Percentiles rank a stretch among this genome's conserved stretches.
phyloP scores from a whole-genome alignment of 2,888 invertebrate species.

The Synanthedon tipuliformis region DNA sequence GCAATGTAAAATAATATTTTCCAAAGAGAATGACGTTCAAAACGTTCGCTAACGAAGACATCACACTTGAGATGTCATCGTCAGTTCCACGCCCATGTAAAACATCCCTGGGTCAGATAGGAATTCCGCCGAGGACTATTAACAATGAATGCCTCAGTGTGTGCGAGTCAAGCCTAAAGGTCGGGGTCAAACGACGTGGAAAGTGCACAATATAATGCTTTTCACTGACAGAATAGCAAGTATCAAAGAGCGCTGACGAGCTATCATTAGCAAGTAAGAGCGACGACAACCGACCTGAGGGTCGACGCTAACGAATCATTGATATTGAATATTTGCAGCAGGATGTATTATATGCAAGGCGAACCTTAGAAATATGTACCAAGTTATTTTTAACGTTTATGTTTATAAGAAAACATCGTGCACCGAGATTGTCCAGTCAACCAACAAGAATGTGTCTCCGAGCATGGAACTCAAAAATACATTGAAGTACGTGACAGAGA shows the following conservation, averaged over 20 bases:
- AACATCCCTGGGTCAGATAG: not conserved
- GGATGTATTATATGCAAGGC: not conserved
- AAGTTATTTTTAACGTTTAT: not conserved
- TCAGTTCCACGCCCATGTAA: not conserved
- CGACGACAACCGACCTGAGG: conserved; percentile 3
- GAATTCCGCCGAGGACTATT: not conserved
- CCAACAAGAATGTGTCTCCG: conserved; percentile 25
- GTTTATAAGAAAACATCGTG: not conserved
- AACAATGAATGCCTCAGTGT: conserved; percentile 4
- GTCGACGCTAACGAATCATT: not conserved
- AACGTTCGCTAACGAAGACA: conserved; percentile 27
- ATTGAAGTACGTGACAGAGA: conserved; percentile 40
- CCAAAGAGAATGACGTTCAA: conserved; percentile 12
- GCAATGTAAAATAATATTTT: not conserved
- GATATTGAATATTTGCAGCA: not conserved
- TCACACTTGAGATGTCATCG: conserved; percentile 2
- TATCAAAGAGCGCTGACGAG: conserved; percentile 22
- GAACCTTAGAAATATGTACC: not conserved
- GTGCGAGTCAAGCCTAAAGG: not conserved
- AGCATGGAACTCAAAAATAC: conserved; percentile 40
- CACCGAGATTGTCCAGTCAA: conserved; percentile 5
- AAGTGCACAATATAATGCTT: not conserved
- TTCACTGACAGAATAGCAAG: conserved; percentile 15
- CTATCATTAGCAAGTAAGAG: conserved; percentile 16
- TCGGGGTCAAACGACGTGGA: conserved; percentile 7